Percentiles rank a stretch among this genome's conserved stretches.
Conservation (phyloP, 2,888 invertebrate species). For the Cephus runcator region DNA sequence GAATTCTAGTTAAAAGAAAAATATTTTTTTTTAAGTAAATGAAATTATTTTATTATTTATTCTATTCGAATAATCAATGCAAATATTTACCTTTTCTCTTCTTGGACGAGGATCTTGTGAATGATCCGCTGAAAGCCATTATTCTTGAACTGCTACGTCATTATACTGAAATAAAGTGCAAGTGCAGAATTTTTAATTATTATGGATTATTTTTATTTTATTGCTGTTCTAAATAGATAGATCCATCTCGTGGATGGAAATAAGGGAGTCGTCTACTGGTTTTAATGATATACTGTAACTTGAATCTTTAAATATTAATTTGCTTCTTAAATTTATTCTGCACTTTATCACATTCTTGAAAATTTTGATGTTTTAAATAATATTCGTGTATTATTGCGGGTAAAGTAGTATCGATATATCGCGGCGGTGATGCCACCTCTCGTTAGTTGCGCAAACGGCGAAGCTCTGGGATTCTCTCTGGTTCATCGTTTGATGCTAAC, state of each 20-base stretch:
- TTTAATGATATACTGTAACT: neutral
- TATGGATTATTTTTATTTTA: neutral
- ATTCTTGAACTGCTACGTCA: conserved; percentile 44
- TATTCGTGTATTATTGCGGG: neutral
- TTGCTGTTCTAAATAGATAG: neutral
- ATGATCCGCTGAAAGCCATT: conserved; percentile 51
- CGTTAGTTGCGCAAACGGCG: neutral
- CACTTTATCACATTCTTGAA: neutral
- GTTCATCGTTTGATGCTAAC: neutral
- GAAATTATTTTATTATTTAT: conserved; percentile 1
- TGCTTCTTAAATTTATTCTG: neutral
- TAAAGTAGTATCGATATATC: neutral
- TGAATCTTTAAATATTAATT: neutral
- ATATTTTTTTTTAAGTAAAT: conserved; percentile 6
- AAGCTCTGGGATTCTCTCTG: neutral
- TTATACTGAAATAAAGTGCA: conserved; percentile 46
- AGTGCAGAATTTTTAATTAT: neutral
- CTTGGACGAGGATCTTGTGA: conserved; percentile 41
- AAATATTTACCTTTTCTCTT: conserved; percentile 48
- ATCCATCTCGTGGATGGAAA: neutral
- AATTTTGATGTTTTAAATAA: neutral
- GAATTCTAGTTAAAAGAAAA: conserved; percentile 35
- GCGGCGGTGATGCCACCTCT: neutral
- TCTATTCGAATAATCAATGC: conserved; percentile 9
- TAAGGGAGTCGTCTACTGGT: neutral